Base-by-base conservation (phyloP, 1,140 invertebrate species). In the Drosophila kanapiae region DNA sequence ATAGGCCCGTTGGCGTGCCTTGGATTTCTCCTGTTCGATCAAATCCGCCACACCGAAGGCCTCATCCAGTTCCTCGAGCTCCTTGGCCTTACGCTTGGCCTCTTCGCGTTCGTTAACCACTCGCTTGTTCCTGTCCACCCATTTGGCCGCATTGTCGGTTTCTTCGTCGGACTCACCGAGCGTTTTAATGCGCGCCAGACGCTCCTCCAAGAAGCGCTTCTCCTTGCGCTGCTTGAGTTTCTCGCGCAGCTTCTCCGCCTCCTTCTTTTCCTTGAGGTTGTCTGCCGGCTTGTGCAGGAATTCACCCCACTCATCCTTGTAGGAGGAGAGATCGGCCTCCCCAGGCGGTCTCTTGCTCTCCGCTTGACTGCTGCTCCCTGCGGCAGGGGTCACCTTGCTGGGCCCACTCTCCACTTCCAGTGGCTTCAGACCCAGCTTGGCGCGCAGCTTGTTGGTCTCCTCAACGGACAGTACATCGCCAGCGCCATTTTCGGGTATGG, bases 371-470 rank as follows among this genome's bases (percentile, higher is more conserved):
- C 48, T 59, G 54, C 63, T 77, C 9, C 54, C 51, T 1, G 86
- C n/a, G 1, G 80, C 13, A 14, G 72, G 33, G 1, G 78, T 18
- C 6, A 75, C 51, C 61, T 91, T 87, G 45, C 51, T 83, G 47
- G 72, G 91, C 43, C 81, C 93, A 49, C 81, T 82, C 58, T 94
- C 94, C 6, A 97, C 93, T 86, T 99, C 96, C 2, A 99, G 93
- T 6, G 98, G 99, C 92, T 99, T 99, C 3, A 99, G 93, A 4
- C 98, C 98, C 14, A 99, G 94, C 91, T 99, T 98, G 7, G 97
- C 97, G 90, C 98, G 94, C 1, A 99, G 92, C 85, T 96, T 97
- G 93, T 99, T 99, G 16, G 98, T 98, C 92, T 98, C 98, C 80
- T 97, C 96, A 81, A 99, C 96, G 5, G 97, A 98, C 4, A 98